A percentile compares a stretch with the other conserved stretches of the same genome.
Evolutionary conservation across 2,888 invertebrate species (phyloP).

Genomic region (Tenthredo distinguenda): DNA sequence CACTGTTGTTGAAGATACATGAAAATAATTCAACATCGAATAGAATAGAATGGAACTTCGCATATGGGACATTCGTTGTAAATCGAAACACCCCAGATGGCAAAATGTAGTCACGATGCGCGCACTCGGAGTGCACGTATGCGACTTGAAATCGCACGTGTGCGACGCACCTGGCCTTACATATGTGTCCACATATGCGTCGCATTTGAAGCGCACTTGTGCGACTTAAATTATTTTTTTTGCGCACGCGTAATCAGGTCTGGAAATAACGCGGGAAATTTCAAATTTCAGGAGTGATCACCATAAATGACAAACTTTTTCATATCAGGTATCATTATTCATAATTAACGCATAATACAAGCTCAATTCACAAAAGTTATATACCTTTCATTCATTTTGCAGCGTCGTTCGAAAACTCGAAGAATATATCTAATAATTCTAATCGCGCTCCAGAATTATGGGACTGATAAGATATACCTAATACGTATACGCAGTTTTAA

Average conservation of each 20-base stretch:
- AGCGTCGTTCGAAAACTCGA: too few relatives aligned
- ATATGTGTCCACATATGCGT: constrained; percentile 11
- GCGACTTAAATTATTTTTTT: constrained; percentile 1
- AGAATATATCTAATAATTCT: too few relatives aligned
- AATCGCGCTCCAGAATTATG: neutral
- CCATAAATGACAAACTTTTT: neutral
- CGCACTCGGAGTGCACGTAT: constrained; percentile 11
- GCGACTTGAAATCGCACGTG: constrained; percentile 11
- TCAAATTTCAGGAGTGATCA: constrained; percentile 16
- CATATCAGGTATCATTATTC: too few relatives aligned
- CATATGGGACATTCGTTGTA: too few relatives aligned
- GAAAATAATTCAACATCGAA: too few relatives aligned
- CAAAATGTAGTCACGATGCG: constrained; percentile 6
- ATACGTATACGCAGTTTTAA: too few relatives aligned
- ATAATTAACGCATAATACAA: neutral
- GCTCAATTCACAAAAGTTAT: constrained; percentile 16
- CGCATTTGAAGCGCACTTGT: constrained; percentile 2
- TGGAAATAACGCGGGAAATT: constrained; percentile 13
- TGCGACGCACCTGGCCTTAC: constrained; percentile 4
- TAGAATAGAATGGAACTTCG: too few relatives aligned
- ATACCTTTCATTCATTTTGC: neutral
- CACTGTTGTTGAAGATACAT: too few relatives aligned
- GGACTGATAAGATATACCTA: too few relatives aligned
- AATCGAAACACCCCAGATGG: neutral
- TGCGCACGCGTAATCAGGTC: constrained; percentile 13